Evolutionary conservation across 1,140 invertebrate genomes (phyloP).

Genomic region (Agrypnia vestita): DNA sequence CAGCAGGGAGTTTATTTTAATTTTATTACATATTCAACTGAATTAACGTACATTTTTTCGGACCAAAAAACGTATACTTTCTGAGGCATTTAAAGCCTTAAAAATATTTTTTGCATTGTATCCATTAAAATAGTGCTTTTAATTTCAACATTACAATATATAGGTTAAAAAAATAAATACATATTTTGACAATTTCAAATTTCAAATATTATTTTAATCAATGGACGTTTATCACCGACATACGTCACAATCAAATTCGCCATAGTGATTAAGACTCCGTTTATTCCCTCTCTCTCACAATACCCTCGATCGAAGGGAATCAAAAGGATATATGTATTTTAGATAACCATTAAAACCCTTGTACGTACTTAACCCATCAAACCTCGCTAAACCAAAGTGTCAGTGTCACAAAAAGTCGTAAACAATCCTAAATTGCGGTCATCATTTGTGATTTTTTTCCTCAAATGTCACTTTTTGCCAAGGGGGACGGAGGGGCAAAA

Average conservation of each 20-base stretch:
- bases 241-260: neutral
- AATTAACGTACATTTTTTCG: too few relatives aligned
- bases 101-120: too few relatives aligned
- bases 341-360: neutral
- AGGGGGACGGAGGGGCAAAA: neutral
- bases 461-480: slow-evolving; percentile 18
- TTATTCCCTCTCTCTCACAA: neutral
- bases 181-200: too few relatives aligned
- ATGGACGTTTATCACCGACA: neutral
- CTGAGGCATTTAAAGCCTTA: too few relatives aligned
- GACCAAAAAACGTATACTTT: too few relatives aligned
- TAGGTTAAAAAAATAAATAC: too few relatives aligned
- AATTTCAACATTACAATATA: too few relatives aligned
- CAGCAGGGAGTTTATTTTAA: too few relatives aligned
- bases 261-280: neutral
- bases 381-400: slow-evolving; percentile 22
- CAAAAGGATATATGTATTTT: neutral
- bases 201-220: too few relatives aligned
- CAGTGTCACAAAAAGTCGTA: slow-evolving; percentile 15
- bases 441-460: slow-evolving; percentile 22
- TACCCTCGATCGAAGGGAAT: neutral
- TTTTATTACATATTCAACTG: too few relatives aligned
- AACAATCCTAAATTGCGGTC: slow-evolving; percentile 41
- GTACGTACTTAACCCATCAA: slow-evolving; percentile 14
- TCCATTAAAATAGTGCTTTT: too few relatives aligned